Evolutionary conservation across 2,888 invertebrate genomes (phyloP), one percentile per base, ranked within the genome.

Genomic region (Disparrhopalites patrizii): DNA sequence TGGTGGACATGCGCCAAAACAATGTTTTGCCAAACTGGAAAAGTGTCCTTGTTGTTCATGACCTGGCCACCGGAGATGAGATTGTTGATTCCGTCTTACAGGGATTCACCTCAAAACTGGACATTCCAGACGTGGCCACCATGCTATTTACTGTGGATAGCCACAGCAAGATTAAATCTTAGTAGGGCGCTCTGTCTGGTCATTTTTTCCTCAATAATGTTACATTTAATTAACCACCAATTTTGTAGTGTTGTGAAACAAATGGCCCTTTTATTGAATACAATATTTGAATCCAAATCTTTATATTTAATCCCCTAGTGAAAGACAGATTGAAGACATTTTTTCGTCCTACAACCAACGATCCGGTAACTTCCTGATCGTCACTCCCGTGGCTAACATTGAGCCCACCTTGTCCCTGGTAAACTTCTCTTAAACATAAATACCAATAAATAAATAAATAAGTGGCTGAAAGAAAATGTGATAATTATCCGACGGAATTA

Each of bases 41-140:
- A 75, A 85, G 87, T 0, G 85, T 86, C 15, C 83, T 87, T 43
- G 80, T 91, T 43, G 79, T 92, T 27, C 86, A 89, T 73, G 91
- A 92, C 77, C 82, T 85, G 66, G 85, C 86, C 0, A 81, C 90
- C 72, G 85, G 90, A 20, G 33, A 51, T 15, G 70, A 66, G 0
- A 67, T 71, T 31, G 31, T 72, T 36, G 65, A 70, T 36, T 68
- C 68, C 7, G 54, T 71, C 47, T 56, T 57, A 8, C 51, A 64
- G 7, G 64, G 67, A 2, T 62, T 69, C 27, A 18, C 65, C n/a
- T 57, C 62, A 10, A 60, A 15, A 15, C 18, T 25, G 54, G 65
- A 28, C 63, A 60, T 62, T 28, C 18, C 58, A 27, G 70, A 69
- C 23, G 54, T 73, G 25, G 63, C 70, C 4, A 23, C 68, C 25